Base-by-base conservation (phyloP, 2,113 vertebrate species). In the Irena cyanogastra region DNA sequence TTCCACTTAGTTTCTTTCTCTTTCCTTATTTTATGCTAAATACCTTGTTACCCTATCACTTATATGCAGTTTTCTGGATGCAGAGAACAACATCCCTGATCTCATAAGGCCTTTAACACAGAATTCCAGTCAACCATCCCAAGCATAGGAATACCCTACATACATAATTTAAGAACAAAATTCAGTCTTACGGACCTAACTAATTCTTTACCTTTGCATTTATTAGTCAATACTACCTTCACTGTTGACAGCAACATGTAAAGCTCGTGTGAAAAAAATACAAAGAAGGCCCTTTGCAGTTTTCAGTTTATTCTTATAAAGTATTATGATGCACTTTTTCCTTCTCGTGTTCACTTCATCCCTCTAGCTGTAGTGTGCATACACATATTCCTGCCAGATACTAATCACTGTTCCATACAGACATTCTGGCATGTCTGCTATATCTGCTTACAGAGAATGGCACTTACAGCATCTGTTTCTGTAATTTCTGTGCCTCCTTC, bases 401-500 rank as follows among this genome's bases (percentile, higher is more conserved):
- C 52, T 8, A 59, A 88, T 88, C 54, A 70, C 71, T 56, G 60
- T 71, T 90, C 59, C 87, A 86, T 75, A 47, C 50, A 81, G 92
- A 66, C 88, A 94, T 83, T 92, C 76, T 95, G 1, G 45, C 7
- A 1, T 63, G 42, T 89, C 66, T 91, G 4, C 89, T 86, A 24
- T 23, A 86, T 64, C 68, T 82, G 75, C 71, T 92, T 94, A 88
- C 68, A 44, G 72, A 78, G 71, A 90, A 89, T 47, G 75, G 66
- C 77, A 61, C 87, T 82, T 75, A 53, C 3, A 68, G 65, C 61
- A 69, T 80, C 78, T 50, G 78, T 83, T 89, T 88, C 92, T 90
- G 71, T 83, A 86, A 96, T 96, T 96, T 81, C 87, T 94, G 22
- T 88, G 80, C 64, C 83, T 85, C 79, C 68, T 93, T 92, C 85